phyloP scores from a whole-genome alignment of 2,888 invertebrate genomes.

The Dusona sp. region DNA sequence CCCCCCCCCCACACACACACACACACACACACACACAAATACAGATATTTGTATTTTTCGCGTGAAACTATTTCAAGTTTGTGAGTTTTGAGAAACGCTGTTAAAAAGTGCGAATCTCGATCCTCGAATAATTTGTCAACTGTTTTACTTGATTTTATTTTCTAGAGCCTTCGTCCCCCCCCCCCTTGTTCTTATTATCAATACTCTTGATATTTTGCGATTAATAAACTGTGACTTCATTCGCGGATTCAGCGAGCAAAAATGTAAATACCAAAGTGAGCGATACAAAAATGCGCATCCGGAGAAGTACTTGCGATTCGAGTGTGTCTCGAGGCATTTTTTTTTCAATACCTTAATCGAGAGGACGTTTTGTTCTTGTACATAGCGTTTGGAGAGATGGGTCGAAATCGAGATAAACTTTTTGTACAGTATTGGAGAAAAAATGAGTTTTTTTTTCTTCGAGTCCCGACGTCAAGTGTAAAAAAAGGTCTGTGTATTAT shows the following conservation, averaged over 20 bases:
- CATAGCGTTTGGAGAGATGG: constrained; percentile 53
- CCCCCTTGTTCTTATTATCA: neutral
- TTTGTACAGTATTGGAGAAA: constrained; percentile 40
- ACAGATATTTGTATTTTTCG: neutral
- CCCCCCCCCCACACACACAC: too few relatives aligned
- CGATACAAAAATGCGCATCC: constrained; percentile 45
- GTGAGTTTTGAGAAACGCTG: too few relatives aligned
- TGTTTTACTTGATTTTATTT: neutral
- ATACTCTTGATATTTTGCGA: neutral
- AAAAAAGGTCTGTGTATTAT: constrained; percentile 15
- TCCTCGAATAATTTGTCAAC: neutral
- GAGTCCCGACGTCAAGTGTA: constrained; percentile 5
- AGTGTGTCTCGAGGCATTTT: constrained; percentile 21
- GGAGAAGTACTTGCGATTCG: constrained; percentile 51
- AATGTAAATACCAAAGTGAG: constrained; percentile 70
- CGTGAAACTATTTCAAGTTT: too few relatives aligned
- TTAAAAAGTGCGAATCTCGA: neutral
- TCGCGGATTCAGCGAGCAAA: constrained; percentile 11
- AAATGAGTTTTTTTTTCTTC: neutral
- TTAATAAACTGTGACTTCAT: neutral
- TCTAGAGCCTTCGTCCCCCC: neutral
- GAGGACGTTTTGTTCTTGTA: constrained; percentile 50
- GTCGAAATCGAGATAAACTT: constrained; percentile 22
- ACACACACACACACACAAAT: too few relatives aligned
- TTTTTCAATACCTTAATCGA: constrained; percentile 29